Evolutionary conservation across 2,888 invertebrate species (phyloP), one percentile per base, ranked within the genome.

Genomic region (Cephus pygmeus): DNA sequence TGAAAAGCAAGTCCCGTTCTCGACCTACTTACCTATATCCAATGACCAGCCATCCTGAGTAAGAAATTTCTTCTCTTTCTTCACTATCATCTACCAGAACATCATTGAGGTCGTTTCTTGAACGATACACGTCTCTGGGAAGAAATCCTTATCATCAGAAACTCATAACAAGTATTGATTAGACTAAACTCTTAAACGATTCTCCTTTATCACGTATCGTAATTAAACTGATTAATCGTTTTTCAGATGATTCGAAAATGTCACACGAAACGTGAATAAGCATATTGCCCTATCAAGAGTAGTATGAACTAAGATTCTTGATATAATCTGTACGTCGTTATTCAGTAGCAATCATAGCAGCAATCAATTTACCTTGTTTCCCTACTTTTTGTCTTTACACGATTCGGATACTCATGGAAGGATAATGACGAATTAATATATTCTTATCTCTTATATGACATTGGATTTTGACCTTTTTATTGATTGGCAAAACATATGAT

Each of bases 1-100:
- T 87, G 89, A 90, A 87, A 90, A 88, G 88, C 89, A 87, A 85
- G 89, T 91, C 87, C 91, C 91, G 91, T 91, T 91, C 90, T 84
- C 56, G 89, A 86, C 91, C 91, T 81, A 91, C 90, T 91, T 88
- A 81, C 56, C 23, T 23, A 56, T 23, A 23, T 56, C 56, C 56
- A 56, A 56, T 56, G 23, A 23, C 9, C 56, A 56, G 56, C 56
- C 56, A 23, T 56, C 23, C 56, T 56, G 23, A 23, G 56, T 23
- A 56, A 23, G 56, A 23, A 1, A 23, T 56, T 23, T 56, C 56
- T 56, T 56, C 23, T 56, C 23, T 56, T 56, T 9, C 9, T 56
- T 56, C 56, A 23, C 23, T 56, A 23, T 56, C 56, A 23, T 56
- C 23, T 23, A 23, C 56, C 9, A 23, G 56, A 56, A 56, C 56